Evolutionary conservation across 2,113 vertebrate species (phyloP).

Genomic region (Marcusenius ussheri): DNA sequence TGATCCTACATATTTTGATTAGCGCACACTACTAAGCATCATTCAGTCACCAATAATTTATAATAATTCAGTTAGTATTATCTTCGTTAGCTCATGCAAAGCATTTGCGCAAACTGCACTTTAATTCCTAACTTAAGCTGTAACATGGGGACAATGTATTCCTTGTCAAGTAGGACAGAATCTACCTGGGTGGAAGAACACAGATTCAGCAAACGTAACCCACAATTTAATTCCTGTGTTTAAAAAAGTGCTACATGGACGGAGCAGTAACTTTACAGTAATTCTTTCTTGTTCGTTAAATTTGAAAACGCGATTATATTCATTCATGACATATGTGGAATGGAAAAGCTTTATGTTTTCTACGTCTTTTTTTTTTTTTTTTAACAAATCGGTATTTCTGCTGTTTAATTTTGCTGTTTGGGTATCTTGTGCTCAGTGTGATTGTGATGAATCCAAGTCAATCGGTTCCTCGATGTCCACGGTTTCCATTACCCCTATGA

Average conservation of each 20-base stretch:
- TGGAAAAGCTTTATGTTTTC: neutral
- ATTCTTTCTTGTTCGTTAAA: neutral
- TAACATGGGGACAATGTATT: neutral
- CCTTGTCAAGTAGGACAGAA: neutral
- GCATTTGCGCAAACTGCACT: neutral
- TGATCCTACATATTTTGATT: neutral
- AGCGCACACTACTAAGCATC: neutral
- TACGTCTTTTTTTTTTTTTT: neutral
- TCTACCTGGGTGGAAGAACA: neutral
- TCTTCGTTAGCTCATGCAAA: neutral
- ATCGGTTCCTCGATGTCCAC: neutral
- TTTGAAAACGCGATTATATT: neutral
- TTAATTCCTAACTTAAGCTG: neutral
- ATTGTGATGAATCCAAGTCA: slow-evolving; percentile 2
- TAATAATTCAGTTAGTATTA: neutral
- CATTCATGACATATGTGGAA: neutral
- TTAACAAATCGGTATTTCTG: slow-evolving; percentile 5
- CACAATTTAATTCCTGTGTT: neutral
- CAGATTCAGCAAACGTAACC: neutral
- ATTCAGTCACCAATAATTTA: slow-evolving; percentile 1
- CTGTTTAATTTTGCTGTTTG: slow-evolving; percentile 16
- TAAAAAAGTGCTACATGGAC: neutral
- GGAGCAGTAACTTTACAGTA: neutral
- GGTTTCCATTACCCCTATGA: neutral
- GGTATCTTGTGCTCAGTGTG: slow-evolving; percentile 26